Conservation (phyloP, 1,140 invertebrate genomes). For the Microplitis demolitor region DNA sequence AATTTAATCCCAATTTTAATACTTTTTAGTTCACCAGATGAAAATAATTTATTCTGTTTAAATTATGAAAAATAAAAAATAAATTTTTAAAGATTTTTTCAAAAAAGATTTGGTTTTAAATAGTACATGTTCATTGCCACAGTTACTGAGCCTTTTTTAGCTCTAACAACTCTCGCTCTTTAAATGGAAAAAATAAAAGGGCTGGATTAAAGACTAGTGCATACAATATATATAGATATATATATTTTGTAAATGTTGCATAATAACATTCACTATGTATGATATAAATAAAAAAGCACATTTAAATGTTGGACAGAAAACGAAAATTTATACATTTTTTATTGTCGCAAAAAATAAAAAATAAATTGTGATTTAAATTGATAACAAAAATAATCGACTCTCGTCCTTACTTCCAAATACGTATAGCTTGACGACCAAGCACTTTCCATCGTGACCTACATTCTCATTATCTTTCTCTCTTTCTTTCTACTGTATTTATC, state of each 20-base stretch:
- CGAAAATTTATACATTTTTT: neutral
- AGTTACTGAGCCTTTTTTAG: constrained; percentile 15
- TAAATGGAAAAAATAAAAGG: constrained; percentile 7
- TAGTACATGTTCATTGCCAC: constrained; percentile 16
- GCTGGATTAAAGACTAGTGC: neutral
- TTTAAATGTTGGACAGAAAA: neutral
- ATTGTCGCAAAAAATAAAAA: neutral
- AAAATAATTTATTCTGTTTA: too few relatives aligned
- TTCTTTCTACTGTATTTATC: constrained; percentile 20
- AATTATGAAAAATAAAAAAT: too few relatives aligned
- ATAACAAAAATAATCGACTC: constrained; percentile 45
- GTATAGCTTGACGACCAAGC: constrained; percentile 46
- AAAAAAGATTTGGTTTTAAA: neutral
- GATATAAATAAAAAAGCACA: neutral
- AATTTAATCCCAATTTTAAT: too few relatives aligned
- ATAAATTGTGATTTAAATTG: constrained; percentile 31
- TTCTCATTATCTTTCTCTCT: constrained; percentile 39
- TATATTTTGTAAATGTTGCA: neutral
- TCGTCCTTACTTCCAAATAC: constrained; percentile 53
- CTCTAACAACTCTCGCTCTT: constrained; percentile 10
- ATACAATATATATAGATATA: neutral
- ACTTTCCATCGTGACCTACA: constrained; percentile 57
- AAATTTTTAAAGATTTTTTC: too few relatives aligned
- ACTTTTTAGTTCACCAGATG: too few relatives aligned
- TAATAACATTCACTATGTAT: neutral